Evolutionary conservation across 2,888 invertebrate species (phyloP).

Genomic region (Onchidella celtica): DNA sequence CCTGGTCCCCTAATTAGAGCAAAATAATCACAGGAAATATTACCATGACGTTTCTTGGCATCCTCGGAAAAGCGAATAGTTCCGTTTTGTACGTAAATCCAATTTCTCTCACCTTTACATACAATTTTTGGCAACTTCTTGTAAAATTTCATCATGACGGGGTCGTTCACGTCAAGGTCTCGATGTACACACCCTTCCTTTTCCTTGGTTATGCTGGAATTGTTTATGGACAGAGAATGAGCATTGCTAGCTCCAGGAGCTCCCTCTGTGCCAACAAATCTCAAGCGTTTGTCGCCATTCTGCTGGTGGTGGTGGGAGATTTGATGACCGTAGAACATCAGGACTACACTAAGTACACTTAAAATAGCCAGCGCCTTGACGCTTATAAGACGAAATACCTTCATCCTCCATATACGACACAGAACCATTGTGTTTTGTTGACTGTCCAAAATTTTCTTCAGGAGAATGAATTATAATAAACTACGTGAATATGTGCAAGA

Average conservation of each 20-base stretch:
- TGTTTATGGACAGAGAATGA: no score
- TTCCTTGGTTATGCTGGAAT: not conserved
- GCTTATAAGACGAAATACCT: not conserved
- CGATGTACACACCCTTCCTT: slow-evolving; percentile 24
- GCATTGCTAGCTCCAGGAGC: no score
- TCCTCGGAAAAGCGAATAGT: slow-evolving; percentile 22
- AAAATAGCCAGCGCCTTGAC: not conserved
- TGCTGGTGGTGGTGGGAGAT: not conserved
- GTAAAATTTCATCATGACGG: slow-evolving; percentile 41
- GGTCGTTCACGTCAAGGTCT: slow-evolving; percentile 2
- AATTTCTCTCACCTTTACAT: slow-evolving; percentile 2
- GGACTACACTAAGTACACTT: not conserved
- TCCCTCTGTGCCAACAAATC: no score
- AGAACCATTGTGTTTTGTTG: not conserved
- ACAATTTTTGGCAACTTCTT: not conserved
- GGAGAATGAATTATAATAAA: no score
- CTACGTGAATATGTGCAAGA: no score
- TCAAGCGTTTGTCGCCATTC: no score
- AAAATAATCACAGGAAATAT: slow-evolving; percentile 22
- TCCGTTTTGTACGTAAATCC: slow-evolving; percentile 36
- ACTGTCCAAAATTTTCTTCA: no score
- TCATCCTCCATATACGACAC: not conserved
- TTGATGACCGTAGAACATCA: not conserved
- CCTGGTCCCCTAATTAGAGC: slow-evolving; percentile 36
- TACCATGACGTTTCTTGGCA: not conserved